Evolutionary conservation across 53 echinoderm and acorn worm genomes (phyloP).

Genomic region (Patiria pectinifera): DNA sequence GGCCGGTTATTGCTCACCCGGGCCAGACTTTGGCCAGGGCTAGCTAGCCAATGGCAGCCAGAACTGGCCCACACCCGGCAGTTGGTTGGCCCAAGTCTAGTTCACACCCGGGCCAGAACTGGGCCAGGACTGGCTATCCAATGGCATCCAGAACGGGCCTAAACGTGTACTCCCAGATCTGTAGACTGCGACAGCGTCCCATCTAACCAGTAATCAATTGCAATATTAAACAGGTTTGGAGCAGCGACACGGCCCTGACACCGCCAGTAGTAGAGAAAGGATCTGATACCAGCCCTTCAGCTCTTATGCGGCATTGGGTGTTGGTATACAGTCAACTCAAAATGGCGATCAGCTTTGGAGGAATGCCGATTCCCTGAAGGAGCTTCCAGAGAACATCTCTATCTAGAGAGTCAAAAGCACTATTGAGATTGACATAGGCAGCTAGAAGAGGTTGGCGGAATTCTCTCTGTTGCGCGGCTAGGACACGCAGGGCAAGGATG

Average conservation of each 20-base stretch:
- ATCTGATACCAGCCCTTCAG: not conserved
- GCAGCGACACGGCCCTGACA: not conserved
- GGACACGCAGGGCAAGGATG: conserved; percentile 1
- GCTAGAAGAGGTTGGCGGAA: not conserved
- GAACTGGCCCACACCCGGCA: too few species aligned
- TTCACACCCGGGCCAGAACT: too few species aligned
- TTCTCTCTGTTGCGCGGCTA: not conserved
- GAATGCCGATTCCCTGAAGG: not conserved
- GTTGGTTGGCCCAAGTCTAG: too few species aligned
- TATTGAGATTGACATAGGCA: conserved; percentile 9
- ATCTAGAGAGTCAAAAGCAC: conserved; percentile 1
- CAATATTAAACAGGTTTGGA: not conserved
- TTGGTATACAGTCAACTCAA: not conserved
- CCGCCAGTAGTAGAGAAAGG: not conserved
- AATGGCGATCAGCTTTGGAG: not conserved
- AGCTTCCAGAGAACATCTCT: conserved; percentile 28
- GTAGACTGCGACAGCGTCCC: not conserved
- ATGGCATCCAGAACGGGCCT: too few species aligned
- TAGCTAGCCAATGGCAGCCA: too few species aligned
- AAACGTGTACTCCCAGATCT: not conserved
- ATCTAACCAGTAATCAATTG: not conserved
- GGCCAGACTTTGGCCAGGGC: too few species aligned
- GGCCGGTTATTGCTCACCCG: too few species aligned
- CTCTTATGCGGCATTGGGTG: not conserved
- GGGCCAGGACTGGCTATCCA: too few species aligned